Evolutionary conservation across 1,140 invertebrate genomes (phyloP), one percentile per base, ranked within the genome.

Genomic region (Bombus impatiens): DNA sequence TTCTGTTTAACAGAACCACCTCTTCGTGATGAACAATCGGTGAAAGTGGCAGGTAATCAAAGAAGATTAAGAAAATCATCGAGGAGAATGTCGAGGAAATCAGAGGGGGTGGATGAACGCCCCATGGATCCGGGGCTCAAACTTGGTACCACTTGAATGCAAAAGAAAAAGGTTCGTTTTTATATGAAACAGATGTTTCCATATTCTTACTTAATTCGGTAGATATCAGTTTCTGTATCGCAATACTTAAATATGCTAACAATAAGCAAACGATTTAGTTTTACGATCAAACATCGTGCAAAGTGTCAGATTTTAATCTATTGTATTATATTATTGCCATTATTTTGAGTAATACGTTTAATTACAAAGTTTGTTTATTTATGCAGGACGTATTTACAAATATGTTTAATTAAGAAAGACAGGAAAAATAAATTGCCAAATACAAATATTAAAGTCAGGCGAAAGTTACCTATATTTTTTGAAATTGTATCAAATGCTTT

Each of bases 141-240:
- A 74, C 40, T 86, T 72, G 86, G 79, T 78, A 74, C 90, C 59
- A 91, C 90, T 91, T 91, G 90, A 91, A 91, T 84, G 87, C 72
- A 67, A 82, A 77, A 78, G 82, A 80, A 78, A 59, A 86, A 86
- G 83, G 79, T 86, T 25, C 28, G 82, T 68, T 57, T 44, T 53
- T 47, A 28, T 18, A 9, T 53, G 35, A 84, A 68, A 71, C 6
- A 28, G 3, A 40, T 18, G 37, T 71, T 28, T 28, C 4, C 8
- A 22, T 10, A 37, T 68, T 37, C 1, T 37, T 35, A 68, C 9
- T 22, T 37, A 68, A 68, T 68, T 68, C 4, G 3, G 2, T 35
- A 68, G 3, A 68, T 15, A 65, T 65, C 15, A 65, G 13, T 8
- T n/a, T 65, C n/a, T 32, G 2, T 65, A 1, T 32, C 13, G 13